These are phyloP conservation scores for Drosophila prostipennis DNA, from an alignment of 2,888 invertebrate species.

Conservation along the genomic window DNA sequence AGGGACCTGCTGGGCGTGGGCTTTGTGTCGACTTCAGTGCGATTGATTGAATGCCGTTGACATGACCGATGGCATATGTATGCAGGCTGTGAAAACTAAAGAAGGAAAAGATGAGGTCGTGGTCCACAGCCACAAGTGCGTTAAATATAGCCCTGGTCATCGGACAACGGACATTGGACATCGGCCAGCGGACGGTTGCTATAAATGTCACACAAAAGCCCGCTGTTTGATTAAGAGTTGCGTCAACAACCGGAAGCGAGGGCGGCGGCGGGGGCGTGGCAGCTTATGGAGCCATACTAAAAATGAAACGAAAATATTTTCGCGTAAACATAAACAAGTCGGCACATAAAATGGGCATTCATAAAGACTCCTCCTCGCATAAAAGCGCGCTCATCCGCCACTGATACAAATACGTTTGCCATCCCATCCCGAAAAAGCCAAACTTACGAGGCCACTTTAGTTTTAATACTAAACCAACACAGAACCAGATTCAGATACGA, in stretches of 20 bases:
- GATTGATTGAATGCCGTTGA: constrained; percentile 67
- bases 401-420: constrained; percentile 7
- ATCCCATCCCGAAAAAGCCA: constrained; percentile 14
- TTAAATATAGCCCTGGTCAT: constrained; percentile 50
- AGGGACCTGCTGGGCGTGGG: constrained; percentile 34
- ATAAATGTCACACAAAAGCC: constrained; percentile 57
- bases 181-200: constrained; percentile 23
- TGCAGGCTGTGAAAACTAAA: not conserved
- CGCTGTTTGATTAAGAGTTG: constrained; percentile 65
- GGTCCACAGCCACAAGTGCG: constrained; percentile 33
- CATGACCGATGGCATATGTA: constrained; percentile 38
- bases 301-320: constrained; percentile 71
- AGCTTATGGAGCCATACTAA: constrained; percentile 31
- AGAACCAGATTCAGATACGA: constrained; percentile 10
- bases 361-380: constrained; percentile 34
- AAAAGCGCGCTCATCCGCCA: constrained; percentile 21
- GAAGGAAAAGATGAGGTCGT: constrained; percentile 6
- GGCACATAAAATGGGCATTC: constrained; percentile 55
- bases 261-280: not conserved
- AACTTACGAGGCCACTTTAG: constrained; percentile 40
- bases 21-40: constrained; percentile 39
- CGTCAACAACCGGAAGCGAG: constrained; percentile 59
- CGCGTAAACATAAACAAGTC: constrained; percentile 59
- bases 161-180: not conserved
- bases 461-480: constrained; percentile 31